A percentile compares a stretch with the other conserved stretches of the same genome.
These are phyloP conservation scores for Clusia tigrina DNA, from an alignment of 2,888 invertebrate genomes.

Conservation along the genomic window DNA sequence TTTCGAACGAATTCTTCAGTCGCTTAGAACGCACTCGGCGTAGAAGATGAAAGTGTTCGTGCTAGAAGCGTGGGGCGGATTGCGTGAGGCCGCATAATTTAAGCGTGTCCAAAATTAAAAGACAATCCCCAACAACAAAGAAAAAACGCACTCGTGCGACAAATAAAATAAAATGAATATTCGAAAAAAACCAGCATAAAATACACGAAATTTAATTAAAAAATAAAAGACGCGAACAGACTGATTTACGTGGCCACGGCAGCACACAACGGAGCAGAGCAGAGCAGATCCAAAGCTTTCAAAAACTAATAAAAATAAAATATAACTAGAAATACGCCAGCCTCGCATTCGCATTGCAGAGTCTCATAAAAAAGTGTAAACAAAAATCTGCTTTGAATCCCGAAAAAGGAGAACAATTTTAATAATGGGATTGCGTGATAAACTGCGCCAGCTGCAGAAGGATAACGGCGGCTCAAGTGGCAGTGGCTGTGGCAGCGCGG, in stretches of 20 bases:
- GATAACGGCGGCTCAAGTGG: conserved; percentile 41
- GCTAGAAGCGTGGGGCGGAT: not conserved
- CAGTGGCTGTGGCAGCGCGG: too few relatives aligned
- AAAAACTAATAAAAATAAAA: conserved; percentile 7
- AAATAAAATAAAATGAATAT: not conserved
- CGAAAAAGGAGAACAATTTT: not conserved
- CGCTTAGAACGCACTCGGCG: conserved; percentile 28
- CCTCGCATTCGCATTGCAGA: too few relatives aligned
- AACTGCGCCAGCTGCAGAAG: conserved; percentile 43
- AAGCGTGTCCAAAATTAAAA: not conserved
- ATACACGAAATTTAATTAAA: not conserved
- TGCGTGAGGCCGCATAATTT: not conserved
- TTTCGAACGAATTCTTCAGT: conserved; percentile 24
- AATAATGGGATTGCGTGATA: conserved; percentile 50
- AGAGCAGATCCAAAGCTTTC: not conserved
- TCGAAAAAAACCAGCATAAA: conserved; percentile 10
- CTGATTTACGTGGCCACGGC: not conserved
- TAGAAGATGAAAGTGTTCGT: conserved; percentile 15
- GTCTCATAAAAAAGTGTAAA: too few relatives aligned
- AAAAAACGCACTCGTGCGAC: not conserved
- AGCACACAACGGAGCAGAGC: not conserved
- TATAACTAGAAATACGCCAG: not conserved
- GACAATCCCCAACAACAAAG: not conserved
- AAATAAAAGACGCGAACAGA: not conserved
- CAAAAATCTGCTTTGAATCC: not conserved